Base-by-base conservation (phyloP, 2,797 vertebrate genomes). In the Phoeniculus purpureus region DNA sequence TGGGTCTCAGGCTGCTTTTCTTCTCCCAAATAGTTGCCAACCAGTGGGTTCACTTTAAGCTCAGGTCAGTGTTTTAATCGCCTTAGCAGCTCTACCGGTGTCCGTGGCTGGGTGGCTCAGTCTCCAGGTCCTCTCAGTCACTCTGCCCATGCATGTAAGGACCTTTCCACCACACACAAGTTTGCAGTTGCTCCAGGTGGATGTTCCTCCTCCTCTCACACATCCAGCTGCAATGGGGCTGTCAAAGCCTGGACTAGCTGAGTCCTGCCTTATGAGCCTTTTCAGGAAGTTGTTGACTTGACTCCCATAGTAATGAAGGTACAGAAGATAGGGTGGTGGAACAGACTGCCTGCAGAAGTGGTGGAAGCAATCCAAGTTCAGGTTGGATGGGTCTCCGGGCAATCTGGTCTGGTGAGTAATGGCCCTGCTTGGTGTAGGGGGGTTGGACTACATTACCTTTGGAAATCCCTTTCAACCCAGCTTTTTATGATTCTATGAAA, bases 91-190 rank as follows among this genome's bases (percentile, higher is more conserved):
- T 22, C 26, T 18, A 8, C 26, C 27, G 21, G 50, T 15, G 17
- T 6, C 26, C 17, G 2, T 13, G 43, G 16, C 29, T 43, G 23
- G 48, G 25, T 15, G 26, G 43, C 51, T 27, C 34, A 70, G 23
- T 23, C 48, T 23, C 55, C 34, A 34, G 48, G 47, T 61, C 51
- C 8, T 58, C 54, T 31, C 21, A 15, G 14, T 20, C 74, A 17
- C 77, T 17, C 34, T 52, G 56, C 10, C 51, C 31, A 2, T 0
- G 8, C 0, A 1, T 3, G 13, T 0, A 0, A 61, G 13, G 34
- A 32, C 70, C 52, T 26, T 75, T 51, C 55, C 50, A 32, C 48
- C 80, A 12, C 60, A 19, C 67, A 8, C 1, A 0, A 62, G 25
- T 31, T n/a, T 52, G 23, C n/a, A 47, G 5, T 12, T 32, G 12